Evolutionary conservation across 1,140 invertebrate species (phyloP).

Genomic region (Cylas formicarius): DNA sequence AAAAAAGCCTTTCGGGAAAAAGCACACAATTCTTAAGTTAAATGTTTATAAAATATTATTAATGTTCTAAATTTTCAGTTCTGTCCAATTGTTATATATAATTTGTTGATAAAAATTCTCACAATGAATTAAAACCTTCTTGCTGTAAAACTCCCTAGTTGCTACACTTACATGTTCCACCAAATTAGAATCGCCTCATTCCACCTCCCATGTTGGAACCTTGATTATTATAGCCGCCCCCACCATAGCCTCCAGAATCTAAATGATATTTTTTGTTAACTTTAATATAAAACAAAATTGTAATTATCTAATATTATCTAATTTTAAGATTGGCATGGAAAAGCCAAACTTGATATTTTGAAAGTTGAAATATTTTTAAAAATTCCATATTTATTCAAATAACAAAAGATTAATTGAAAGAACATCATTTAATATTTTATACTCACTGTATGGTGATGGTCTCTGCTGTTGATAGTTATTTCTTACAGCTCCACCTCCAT

Average conservation of each 20-base stretch:
- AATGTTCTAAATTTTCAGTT: constrained; percentile 15
- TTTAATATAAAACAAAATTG: constrained; percentile 1
- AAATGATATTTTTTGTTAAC: constrained; percentile 23
- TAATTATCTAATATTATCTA: background rate
- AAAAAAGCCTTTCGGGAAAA: background rate
- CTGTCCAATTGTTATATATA: constrained; percentile 10
- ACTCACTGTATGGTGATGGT: constrained; percentile 57
- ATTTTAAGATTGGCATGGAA: too few relatives aligned
- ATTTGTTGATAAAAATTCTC: background rate
- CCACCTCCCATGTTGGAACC: constrained; percentile 32
- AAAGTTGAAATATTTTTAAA: constrained; percentile 6
- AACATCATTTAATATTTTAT: constrained; percentile 12
- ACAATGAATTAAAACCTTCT: background rate
- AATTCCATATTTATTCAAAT: constrained; percentile 21
- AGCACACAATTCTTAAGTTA: background rate
- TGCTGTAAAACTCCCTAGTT: background rate
- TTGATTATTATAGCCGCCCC: constrained; percentile 47
- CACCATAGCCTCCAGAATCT: constrained; percentile 25
- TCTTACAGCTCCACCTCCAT: constrained; percentile 57
- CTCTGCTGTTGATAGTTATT: constrained; percentile 57
- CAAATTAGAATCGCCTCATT: constrained; percentile 37
- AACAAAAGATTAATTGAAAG: constrained; percentile 18
- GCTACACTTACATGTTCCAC: constrained; percentile 34
- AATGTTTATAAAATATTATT: constrained; percentile 4
- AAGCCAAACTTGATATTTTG: background rate